Conservation (phyloP, 2,888 invertebrate species). For the Helicoverpa assulta region DNA sequence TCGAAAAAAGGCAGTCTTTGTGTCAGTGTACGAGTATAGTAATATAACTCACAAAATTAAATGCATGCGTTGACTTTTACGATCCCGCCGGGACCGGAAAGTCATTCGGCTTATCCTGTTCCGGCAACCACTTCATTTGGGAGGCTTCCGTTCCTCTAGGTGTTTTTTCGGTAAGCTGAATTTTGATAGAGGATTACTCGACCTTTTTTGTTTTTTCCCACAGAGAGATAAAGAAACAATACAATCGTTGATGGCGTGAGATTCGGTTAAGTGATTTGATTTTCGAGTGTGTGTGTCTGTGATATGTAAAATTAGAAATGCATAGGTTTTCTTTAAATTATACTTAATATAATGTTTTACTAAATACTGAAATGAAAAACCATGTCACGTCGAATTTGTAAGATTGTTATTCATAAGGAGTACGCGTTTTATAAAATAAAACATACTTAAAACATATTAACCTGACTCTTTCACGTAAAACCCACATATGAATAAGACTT, state of each 20-base stretch:
- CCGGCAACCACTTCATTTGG: slow-evolving; percentile 77
- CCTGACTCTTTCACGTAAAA: not conserved
- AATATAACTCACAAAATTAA: slow-evolving; percentile 81
- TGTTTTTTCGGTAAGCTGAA: slow-evolving; percentile 74
- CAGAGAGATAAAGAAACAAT: slow-evolving; percentile 42
- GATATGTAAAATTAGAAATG: not conserved
- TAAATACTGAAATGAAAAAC: too few relatives aligned
- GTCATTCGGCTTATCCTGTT: slow-evolving; percentile 81
- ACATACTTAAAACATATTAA: too few relatives aligned
- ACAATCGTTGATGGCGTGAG: slow-evolving; percentile 26
- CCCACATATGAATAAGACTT: slow-evolving; percentile 1
- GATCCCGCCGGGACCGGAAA: slow-evolving; percentile 78
- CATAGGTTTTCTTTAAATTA: too few relatives aligned
- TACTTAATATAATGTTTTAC: too few relatives aligned
- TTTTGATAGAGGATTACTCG: slow-evolving; percentile 70
- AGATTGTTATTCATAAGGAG: too few relatives aligned
- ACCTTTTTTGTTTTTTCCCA: slow-evolving; percentile 49
- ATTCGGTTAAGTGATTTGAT: slow-evolving; percentile 26
- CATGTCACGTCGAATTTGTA: too few relatives aligned
- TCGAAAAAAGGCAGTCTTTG: slow-evolving; percentile 37
- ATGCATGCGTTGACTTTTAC: slow-evolving; percentile 86
- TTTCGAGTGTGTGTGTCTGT: not conserved
- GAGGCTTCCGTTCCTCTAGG: slow-evolving; percentile 68
- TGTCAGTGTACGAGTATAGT: slow-evolving; percentile 50
- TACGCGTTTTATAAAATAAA: too few relatives aligned